phyloP scores from a whole-genome alignment of 2,888 invertebrate species.

The Drosophila pegasa region DNA sequence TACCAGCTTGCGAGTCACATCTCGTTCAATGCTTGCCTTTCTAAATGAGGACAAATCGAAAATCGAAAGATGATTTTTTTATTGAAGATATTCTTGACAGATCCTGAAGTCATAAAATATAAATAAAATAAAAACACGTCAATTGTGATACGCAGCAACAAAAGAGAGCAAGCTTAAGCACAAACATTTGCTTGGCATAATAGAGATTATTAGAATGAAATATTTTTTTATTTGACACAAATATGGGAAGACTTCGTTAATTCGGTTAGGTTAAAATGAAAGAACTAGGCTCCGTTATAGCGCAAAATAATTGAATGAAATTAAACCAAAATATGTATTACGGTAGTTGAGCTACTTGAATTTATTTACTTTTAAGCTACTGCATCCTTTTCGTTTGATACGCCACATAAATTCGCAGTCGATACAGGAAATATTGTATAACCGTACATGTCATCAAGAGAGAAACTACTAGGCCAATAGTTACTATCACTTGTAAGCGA shows the following conservation, averaged over 20 bases:
- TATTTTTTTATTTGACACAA: not conserved
- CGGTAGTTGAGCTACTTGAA: not conserved
- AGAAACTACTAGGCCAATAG: not conserved
- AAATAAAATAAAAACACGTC: conserved; percentile 18
- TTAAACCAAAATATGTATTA: conserved; percentile 14
- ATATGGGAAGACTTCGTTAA: conserved; percentile 3
- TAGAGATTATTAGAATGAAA: conserved; percentile 6
- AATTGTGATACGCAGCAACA: conserved; percentile 34
- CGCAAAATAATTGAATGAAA: conserved; percentile 28
- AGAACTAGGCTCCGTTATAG: conserved; percentile 14
- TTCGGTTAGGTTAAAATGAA: conserved; percentile 6
- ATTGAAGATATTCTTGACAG: too few relatives aligned
- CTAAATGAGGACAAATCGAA: too few relatives aligned
- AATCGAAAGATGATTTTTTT: too few relatives aligned
- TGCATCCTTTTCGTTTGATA: conserved; percentile 30
- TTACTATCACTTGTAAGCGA: not conserved
- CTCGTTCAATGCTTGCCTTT: not conserved
- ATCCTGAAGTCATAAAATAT: conserved; percentile 37
- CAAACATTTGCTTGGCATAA: conserved; percentile 60
- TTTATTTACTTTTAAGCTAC: conserved; percentile 13
- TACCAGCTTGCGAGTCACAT: not conserved
- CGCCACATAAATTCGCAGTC: conserved; percentile 46
- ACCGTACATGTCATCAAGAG: conserved; percentile 8
- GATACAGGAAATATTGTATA: conserved; percentile 53
- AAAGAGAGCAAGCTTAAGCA: conserved; percentile 42